Conservation (phyloP, 30 jellyfish, hydroid and myxozoan species). For the Turritopsis rubra region DNA sequence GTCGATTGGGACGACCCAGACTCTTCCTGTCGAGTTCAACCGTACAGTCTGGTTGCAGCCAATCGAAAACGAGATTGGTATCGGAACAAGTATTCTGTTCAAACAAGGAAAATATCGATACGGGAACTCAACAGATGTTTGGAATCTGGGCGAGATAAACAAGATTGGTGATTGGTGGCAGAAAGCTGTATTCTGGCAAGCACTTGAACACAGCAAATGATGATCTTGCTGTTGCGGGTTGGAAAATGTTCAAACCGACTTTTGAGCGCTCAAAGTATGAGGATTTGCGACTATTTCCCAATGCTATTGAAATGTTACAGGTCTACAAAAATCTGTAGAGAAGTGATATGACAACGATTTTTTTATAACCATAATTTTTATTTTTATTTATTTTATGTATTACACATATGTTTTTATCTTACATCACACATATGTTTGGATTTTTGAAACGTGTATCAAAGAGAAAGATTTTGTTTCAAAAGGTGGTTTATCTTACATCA, state of each 20-base stretch:
- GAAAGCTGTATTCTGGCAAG: neutral
- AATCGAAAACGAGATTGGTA: slow-evolving; percentile 3
- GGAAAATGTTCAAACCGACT: neutral
- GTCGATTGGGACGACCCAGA: neutral
- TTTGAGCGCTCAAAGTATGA: neutral
- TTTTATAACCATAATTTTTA: no score
- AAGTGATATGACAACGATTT: neutral
- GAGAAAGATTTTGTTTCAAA: no score
- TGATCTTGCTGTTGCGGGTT: neutral
- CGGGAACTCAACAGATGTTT: slow-evolving; percentile 1
- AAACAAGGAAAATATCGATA: neutral
- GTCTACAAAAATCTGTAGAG: neutral
- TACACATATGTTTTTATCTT: no score
- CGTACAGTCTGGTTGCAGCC: neutral
- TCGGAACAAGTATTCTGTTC: slow-evolving; percentile 7
- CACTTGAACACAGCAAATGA: neutral
- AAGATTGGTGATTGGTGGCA: neutral
- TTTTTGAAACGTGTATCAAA: no score
- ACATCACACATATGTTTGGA: no score
- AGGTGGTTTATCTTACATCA: no score
- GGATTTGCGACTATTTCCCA: neutral
- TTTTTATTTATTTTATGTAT: no score
- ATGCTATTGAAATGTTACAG: slow-evolving; percentile 3
- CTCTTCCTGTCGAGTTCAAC: neutral
- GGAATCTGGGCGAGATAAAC: slow-evolving; percentile 5